Base-by-base conservation (phyloP, 2,888 invertebrate genomes). In the Shargacucullia verbasci region DNA sequence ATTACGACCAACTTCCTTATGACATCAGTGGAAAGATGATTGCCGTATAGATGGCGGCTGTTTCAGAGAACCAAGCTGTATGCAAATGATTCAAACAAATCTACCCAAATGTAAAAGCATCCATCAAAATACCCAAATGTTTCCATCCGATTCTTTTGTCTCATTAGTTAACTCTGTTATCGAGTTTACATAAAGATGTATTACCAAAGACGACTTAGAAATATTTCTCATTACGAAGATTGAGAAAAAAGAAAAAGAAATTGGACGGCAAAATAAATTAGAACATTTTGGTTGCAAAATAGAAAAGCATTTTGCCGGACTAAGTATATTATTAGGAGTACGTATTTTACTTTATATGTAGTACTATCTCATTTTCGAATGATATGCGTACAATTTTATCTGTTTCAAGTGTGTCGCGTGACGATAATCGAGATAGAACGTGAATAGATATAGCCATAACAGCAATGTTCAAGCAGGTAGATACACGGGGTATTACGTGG, bases 61-160 rank as follows among this genome's bases (percentile, higher is more conserved):
- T 20, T 29, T 29, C 7, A 29, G 8, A 29, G 29, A 29, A 45
- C 47, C 39, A 54, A 44, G 47, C 65, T 45, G 40, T 64, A 40
- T 10, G 57, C 37, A 70, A 65, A 53, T 59, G 59, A 58, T 50
- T 44, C 40, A 52, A 29, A 59, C 52, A 39, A 72, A 72, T 67
- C 67, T 49, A 39, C 43, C 49, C 65, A 59, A 67, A 53, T 59
- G 44, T 56, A 53, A 12, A 52, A 37, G 41, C 38, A 29, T 66
- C 48, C 41, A 65, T 70, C 73, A 72, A 67, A 71, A 66, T 59
- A 52, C 41, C 44, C 44, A 67, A 72, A 52, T 64, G 44, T 55
- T 66, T 49, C 59, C 47, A 66, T 49, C 52, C 34, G 72, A 66
- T 59, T 46, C 52, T 66, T 66, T 68, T 59, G 20, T 20, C 52